Evolutionary conservation across 2,113 vertebrate species (phyloP).

Genomic region (Struthio camelus): DNA sequence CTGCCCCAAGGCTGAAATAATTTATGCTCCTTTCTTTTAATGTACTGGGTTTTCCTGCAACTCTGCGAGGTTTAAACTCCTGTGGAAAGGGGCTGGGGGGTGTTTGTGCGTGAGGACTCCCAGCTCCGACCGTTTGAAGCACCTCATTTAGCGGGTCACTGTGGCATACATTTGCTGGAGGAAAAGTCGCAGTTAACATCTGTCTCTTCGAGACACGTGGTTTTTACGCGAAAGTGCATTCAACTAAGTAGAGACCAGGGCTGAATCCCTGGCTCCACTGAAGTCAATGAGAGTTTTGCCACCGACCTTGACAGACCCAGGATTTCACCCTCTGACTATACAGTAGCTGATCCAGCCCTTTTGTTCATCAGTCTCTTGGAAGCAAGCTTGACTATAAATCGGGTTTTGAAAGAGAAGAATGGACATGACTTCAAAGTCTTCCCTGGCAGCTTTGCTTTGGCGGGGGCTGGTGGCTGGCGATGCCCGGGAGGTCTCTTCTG

Average conservation of each 20-base stretch:
- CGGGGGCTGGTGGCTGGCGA: not conserved
- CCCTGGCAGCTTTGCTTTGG: fast-evolving
- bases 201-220: fast-evolving
- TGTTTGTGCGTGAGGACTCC: not conserved
- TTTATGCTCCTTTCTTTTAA: not conserved
- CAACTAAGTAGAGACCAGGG: not conserved
- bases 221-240: not conserved
- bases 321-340: not conserved
- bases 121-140: not conserved
- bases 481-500: not conserved
- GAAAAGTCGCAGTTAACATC: not conserved
- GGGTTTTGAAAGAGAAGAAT: slow-evolving; percentile 28
- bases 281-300: not conserved
- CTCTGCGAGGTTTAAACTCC: not conserved
- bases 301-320: slow-evolving; percentile 26
- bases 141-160: not conserved
- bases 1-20: not conserved
- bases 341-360: slow-evolving; percentile 15
- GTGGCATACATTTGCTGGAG: not conserved
- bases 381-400: not conserved
- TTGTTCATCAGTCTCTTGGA: not conserved
- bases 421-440: not conserved
- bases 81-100: fast-evolving
- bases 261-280: not conserved
- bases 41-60: not conserved